Evolutionary conservation across 2,113 vertebrate species (phyloP).

Genomic region (Falcunculus frontatus): DNA sequence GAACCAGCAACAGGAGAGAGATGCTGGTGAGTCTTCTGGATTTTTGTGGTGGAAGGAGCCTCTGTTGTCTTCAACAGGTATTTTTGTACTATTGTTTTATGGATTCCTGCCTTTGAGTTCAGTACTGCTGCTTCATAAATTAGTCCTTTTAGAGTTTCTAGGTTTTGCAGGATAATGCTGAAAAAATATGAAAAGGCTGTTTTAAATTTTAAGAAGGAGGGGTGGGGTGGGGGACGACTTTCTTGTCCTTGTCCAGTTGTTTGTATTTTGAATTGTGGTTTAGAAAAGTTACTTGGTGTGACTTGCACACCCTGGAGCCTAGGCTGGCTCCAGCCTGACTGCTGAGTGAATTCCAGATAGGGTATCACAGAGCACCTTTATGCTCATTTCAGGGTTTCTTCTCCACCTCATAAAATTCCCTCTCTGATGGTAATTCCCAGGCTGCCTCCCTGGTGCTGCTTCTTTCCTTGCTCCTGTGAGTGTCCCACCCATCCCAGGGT

Average conservation of each 20-base stretch:
- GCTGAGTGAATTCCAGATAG: not conserved
- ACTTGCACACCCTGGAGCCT: not conserved
- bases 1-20: fast-evolving
- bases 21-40: fast-evolving
- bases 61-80: not conserved
- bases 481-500: fast-evolving
- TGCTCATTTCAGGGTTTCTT: not conserved
- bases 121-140: fast-evolving
- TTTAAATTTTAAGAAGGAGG: not conserved
- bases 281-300: not conserved
- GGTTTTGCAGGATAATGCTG: not conserved
- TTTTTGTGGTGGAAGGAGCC: fast-evolving
- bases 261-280: not conserved
- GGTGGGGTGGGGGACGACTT: fast-evolving
- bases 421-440: not conserved
- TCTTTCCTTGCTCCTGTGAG: not conserved
- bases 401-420: fast-evolving
- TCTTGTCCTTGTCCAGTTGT: not conserved
- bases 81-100: not conserved
- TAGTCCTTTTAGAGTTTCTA: not conserved
- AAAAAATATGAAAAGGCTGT: fast-evolving
- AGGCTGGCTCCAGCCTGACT: not conserved
- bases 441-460: not conserved
- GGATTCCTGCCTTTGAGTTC: fast-evolving
- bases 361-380: fast-evolving